phyloP scores from a whole-genome alignment of 2,113 vertebrate species.

The Acinonyx jubatus region DNA sequence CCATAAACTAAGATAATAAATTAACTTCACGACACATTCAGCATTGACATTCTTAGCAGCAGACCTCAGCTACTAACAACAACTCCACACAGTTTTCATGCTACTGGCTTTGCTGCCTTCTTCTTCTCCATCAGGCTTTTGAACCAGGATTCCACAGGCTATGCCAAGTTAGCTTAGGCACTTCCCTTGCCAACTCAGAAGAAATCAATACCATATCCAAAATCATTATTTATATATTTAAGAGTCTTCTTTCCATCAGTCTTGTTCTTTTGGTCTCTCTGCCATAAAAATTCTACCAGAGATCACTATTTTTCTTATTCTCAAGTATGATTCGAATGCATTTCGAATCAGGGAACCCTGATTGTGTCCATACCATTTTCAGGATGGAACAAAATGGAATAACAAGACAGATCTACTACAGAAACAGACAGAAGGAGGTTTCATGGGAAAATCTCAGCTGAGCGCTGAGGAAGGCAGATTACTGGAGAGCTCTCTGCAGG shows the following conservation, averaged over 20 bases:
- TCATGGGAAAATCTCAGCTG: background rate
- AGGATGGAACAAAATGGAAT: background rate
- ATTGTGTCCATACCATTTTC: background rate
- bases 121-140: background rate
- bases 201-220: background rate
- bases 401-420: background rate
- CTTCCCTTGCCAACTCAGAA: background rate
- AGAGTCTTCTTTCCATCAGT: background rate
- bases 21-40: background rate
- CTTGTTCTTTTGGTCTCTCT: background rate
- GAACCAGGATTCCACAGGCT: background rate
- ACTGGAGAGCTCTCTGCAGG: background rate
- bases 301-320: background rate
- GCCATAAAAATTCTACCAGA: background rate
- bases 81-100: background rate
- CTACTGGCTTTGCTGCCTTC: background rate
- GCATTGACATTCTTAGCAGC: background rate
- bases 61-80: background rate
- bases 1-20: background rate
- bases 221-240: background rate
- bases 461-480: background rate
- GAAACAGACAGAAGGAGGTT: background rate
- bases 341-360: constrained; percentile 14
- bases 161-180: background rate
- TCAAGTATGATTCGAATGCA: background rate